Base-by-base conservation (phyloP, 1,140 invertebrate genomes). In the Eurosta solidaginis region DNA sequence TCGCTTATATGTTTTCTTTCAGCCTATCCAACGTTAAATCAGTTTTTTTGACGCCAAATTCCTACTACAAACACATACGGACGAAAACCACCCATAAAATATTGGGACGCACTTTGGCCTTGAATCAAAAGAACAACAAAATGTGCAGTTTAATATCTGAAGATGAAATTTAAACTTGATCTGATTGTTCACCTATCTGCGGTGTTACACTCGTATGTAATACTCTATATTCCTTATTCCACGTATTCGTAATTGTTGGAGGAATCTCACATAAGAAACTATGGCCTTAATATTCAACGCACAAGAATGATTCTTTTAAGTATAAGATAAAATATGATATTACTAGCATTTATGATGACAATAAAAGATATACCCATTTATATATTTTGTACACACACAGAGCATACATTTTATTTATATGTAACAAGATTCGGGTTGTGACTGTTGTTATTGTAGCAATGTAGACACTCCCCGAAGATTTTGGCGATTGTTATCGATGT, bases 111-210 rank as follows among this genome's bases (percentile, higher is more conserved):
- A 94, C 94, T 0, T 95, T 95, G 83, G 89, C 91, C 2, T 89
- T 96, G 14, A 95, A 95, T 84, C 89, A 89, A 80, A 95, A 95
- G 84, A 95, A 95, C 84, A 94, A 93, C 84, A 92, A 95, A 85
- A 93, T 95, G 91, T 96, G 94, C 83, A 90, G 87, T 81, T 4
- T 82, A 17, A 85, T 87, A 73, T 78, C 80, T 14, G 73, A n/a
- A 14, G 33, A 68, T 9, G 36, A 40, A 68, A 22, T n/a, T n/a
- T n/a, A n/a, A n/a, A n/a, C n/a, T n/a, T n/a, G n/a, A n/a, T n/a
- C n/a, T n/a, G 7, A 20, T 40, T 40, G 20, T 47, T 68, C 20
- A 20, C n/a, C 36, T 68, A 40, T n/a, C 27, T 17, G 10, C 14
- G 4, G 29, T 33, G 54, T 10, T 5, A 36, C 59, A 68, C 20